A percentile compares a stretch with the other conserved stretches of the same genome.
Evolutionary conservation across 2,113 vertebrate genomes (phyloP).

Genomic region (Anseranas semipalmata): DNA sequence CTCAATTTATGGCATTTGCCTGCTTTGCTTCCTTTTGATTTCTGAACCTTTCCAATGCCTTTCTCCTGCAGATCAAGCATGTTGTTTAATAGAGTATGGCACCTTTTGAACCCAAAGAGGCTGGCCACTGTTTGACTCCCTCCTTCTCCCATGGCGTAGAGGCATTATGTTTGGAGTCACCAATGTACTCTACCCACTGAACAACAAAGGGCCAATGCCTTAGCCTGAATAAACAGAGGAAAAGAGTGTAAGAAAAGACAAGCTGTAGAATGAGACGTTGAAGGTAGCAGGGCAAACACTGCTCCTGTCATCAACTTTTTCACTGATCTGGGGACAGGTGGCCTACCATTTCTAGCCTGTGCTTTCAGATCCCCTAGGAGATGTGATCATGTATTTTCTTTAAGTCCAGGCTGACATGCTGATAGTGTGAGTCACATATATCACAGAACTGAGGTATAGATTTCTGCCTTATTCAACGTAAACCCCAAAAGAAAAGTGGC

Average conservation of each 20-base stretch:
- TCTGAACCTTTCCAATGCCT: not conserved
- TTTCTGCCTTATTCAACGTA: not conserved
- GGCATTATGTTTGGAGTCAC: not conserved
- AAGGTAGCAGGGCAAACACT: conserved; percentile 7
- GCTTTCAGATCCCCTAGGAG: conserved; percentile 6
- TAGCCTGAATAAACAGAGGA: not conserved
- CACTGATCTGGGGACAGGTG: conserved; percentile 5
- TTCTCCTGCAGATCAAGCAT: not conserved
- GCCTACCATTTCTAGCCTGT: not conserved
- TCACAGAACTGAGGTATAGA: not conserved
- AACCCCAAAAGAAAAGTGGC: not conserved
- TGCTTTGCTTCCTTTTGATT: not conserved
- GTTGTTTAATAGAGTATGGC: not conserved
- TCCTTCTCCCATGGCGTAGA: not conserved
- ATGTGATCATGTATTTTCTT: conserved; percentile 28
- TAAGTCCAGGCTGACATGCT: conserved; percentile 5
- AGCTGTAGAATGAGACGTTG: not conserved
- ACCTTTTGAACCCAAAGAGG: not conserved
- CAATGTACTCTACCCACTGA: not conserved
- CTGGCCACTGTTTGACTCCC: not conserved
- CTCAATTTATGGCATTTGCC: not conserved
- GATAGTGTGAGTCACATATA: not conserved
- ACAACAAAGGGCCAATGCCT: not conserved
- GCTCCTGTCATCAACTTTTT: conserved; percentile 4
- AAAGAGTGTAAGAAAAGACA: conserved; percentile 1